These are phyloP conservation scores for Cantharis rufa DNA, from an alignment of 2,888 invertebrate species.

Conservation along the genomic window DNA sequence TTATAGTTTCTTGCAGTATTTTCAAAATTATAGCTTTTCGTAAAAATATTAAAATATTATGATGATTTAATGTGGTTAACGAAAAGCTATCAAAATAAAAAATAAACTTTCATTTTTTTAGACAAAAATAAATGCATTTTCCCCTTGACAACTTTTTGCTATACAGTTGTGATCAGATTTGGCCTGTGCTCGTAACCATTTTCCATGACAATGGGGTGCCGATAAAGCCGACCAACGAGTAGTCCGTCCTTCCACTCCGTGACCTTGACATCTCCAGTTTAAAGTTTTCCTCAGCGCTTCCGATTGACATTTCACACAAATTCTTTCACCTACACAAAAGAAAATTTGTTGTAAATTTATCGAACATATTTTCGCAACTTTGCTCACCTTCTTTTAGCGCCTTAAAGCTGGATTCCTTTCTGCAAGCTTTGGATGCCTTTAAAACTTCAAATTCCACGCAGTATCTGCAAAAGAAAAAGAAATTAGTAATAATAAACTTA, in stretches of 20 bases:
- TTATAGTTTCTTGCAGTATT: background rate
- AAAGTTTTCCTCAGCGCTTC: slow-evolving; percentile 76
- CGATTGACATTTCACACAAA: slow-evolving; percentile 82
- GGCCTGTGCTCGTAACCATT: slow-evolving; percentile 70
- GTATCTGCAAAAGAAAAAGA: slow-evolving; percentile 68
- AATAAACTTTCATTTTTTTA: slow-evolving; percentile 32
- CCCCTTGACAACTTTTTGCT: slow-evolving; percentile 46
- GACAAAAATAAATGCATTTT: slow-evolving; percentile 52
- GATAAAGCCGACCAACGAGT: slow-evolving; percentile 85
- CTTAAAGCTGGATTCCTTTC: slow-evolving; percentile 73
- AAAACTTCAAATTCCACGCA: slow-evolving; percentile 84
- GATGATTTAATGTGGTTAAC: background rate
- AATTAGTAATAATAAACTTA: background rate
- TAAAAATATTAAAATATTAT: background rate
- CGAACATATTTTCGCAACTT: background rate
- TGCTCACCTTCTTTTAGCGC: slow-evolving; percentile 72
- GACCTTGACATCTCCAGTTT: slow-evolving; percentile 82
- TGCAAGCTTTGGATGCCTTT: slow-evolving; percentile 81
- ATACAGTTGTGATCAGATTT: slow-evolving; percentile 47
- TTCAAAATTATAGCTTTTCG: background rate
- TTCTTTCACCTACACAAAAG: slow-evolving; percentile 65
- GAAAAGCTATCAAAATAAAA: background rate
- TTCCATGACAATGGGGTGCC: slow-evolving; percentile 86
- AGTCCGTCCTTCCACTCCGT: slow-evolving; percentile 74
- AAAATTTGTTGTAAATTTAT: background rate